phyloP scores from a whole-genome alignment of 1,140 invertebrate genomes.

The Drosophila suzukii region DNA sequence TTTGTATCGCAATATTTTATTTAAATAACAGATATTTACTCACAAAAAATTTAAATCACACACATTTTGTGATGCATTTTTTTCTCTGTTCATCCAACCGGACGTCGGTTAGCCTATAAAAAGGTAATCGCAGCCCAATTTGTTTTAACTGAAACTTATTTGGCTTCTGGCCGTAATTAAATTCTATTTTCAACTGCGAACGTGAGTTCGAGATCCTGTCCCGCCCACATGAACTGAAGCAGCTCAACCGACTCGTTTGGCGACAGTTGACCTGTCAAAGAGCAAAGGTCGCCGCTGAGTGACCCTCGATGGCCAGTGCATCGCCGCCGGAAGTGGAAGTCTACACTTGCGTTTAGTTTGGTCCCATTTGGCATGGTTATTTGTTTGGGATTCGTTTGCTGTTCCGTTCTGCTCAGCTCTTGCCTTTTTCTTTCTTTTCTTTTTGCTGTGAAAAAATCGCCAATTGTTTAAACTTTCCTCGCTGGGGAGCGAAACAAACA shows the following conservation, averaged over 20 bases:
- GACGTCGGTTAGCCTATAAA: conserved; percentile 27
- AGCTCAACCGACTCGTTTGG: conserved; percentile 36
- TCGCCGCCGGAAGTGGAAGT: conserved; percentile 64
- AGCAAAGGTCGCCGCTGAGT: conserved; percentile 58
- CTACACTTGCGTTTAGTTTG: conserved; percentile 23
- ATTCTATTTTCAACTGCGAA: conserved; percentile 45
- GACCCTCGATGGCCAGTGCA: conserved; percentile 60
- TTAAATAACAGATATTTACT: background rate
- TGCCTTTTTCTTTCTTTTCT: conserved; percentile 2
- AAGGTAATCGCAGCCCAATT: conserved; percentile 27
- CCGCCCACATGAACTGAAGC: conserved; percentile 20
- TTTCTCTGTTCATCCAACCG: conserved; percentile 24
- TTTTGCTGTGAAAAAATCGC: conserved; percentile 17
- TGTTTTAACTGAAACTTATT: conserved; percentile 61
- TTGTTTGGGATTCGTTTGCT: conserved; percentile 48
- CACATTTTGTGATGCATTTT: background rate
- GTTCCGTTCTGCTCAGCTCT: conserved; percentile 1
- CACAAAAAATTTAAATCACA: background rate
- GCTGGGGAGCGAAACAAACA: conserved; percentile 39
- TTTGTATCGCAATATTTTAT: background rate
- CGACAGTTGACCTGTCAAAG: conserved; percentile 46
- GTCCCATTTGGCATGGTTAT: conserved; percentile 44
- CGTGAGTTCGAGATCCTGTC: conserved; percentile 31
- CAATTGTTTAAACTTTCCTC: conserved; percentile 59
- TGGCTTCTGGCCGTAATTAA: conserved; percentile 45